Percentiles rank a stretch among this genome's conserved stretches.
phyloP scores from a whole-genome alignment of 1,140 invertebrate genomes.

The Neodiprion pinetum region DNA sequence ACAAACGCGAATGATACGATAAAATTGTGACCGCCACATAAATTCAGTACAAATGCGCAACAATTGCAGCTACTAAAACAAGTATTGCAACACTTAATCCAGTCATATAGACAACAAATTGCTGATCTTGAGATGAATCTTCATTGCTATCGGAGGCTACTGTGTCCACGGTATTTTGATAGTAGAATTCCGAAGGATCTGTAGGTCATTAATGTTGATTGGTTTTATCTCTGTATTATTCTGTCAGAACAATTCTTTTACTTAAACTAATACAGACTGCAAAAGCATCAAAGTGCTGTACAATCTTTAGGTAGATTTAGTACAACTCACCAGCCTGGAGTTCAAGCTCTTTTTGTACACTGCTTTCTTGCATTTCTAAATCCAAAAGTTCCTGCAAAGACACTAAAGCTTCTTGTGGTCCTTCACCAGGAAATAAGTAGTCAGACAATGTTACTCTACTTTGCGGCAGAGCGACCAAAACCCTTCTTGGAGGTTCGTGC shows the following conservation, averaged over 20 bases:
- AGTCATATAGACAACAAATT: constrained; percentile 64
- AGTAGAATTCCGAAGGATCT: constrained; percentile 73
- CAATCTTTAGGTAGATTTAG: too few species aligned
- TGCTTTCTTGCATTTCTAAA: constrained; percentile 70
- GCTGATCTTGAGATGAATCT: constrained; percentile 60
- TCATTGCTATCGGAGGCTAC: constrained; percentile 60
- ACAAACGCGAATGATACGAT: not conserved
- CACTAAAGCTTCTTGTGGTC: constrained; percentile 73
- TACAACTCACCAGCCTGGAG: constrained; percentile 63
- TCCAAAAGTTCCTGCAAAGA: constrained; percentile 79
- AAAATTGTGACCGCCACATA: not conserved
- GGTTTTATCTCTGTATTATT: not conserved
- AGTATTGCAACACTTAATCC: constrained; percentile 65
- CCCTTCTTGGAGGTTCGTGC: constrained; percentile 81
- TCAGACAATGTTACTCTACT: constrained; percentile 77
- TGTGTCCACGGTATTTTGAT: constrained; percentile 62
- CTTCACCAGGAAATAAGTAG: constrained; percentile 86
- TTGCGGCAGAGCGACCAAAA: constrained; percentile 72
- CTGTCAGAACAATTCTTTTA: constrained; percentile 18
- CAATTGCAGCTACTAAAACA: constrained; percentile 65
- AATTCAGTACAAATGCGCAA: constrained; percentile 58
- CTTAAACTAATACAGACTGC: constrained; percentile 10
- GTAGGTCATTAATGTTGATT: constrained; percentile 36
- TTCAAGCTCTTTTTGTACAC: constrained; percentile 73
- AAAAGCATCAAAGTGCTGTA: not conserved